A percentile compares a stretch with the other conserved stretches of the same genome.
Evolutionary conservation across 2,113 vertebrate species (phyloP).

Genomic region (Anguilla japonica): DNA sequence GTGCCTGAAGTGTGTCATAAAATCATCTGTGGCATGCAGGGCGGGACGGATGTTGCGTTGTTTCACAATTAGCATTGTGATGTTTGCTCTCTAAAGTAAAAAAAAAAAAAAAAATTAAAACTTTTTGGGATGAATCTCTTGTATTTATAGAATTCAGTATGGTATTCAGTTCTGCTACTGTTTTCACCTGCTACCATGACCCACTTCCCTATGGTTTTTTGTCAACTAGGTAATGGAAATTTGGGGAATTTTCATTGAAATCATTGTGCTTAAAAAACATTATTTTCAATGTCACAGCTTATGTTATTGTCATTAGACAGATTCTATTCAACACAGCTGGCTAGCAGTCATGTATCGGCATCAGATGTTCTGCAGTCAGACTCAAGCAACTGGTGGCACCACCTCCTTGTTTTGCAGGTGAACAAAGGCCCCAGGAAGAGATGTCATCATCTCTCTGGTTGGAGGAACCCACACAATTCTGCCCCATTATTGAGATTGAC

Average conservation of each 20-base stretch:
- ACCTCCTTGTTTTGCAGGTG: constrained; percentile 12
- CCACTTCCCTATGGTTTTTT: neutral
- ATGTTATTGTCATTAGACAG: neutral
- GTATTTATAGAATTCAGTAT: neutral
- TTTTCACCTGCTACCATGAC: neutral
- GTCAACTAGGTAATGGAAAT: too few relatives aligned
- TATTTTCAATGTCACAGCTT: neutral
- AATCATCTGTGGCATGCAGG: neutral
- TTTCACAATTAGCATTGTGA: neutral
- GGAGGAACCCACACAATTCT: constrained; percentile 59
- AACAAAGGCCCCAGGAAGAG: constrained; percentile 28
- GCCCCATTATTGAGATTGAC: constrained; percentile 64
- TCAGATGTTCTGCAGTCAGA: neutral
- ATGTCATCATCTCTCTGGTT: constrained; percentile 64
- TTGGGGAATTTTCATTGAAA: too few relatives aligned
- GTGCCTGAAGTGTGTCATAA: neutral
- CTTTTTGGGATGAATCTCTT: neutral
- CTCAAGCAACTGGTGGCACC: neutral
- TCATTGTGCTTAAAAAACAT: neutral
- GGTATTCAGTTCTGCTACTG: neutral
- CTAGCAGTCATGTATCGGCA: neutral
- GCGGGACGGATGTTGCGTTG: neutral
- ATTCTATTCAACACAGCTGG: neutral
- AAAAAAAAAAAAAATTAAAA: neutral
- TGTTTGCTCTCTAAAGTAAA: neutral